These are phyloP conservation scores for Cotesia congregata DNA, from an alignment of 2,888 invertebrate species.

Conservation along the genomic window DNA sequence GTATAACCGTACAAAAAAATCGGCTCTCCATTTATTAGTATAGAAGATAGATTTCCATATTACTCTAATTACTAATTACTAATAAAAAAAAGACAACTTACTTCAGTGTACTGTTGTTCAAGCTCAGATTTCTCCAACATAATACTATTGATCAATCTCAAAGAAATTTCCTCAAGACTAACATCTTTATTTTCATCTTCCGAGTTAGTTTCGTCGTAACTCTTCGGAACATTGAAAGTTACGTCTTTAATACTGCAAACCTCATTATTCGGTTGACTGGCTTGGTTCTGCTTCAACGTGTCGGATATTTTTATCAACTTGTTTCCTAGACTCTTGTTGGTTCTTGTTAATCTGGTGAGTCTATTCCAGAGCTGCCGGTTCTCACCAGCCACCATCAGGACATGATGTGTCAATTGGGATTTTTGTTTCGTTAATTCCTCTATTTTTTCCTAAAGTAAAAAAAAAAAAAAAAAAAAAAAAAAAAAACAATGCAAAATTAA, in stretches of 20 bases:
- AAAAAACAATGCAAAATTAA: too few relatives aligned
- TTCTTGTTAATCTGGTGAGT: slow-evolving; percentile 76
- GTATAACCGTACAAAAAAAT: too few relatives aligned
- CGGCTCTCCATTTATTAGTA: too few relatives aligned
- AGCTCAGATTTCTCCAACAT: slow-evolving; percentile 79
- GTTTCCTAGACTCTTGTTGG: slow-evolving; percentile 73
- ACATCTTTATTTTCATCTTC: slow-evolving; percentile 64
- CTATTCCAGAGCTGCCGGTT: slow-evolving; percentile 86
- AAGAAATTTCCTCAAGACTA: slow-evolving; percentile 84
- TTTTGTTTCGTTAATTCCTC: slow-evolving; percentile 82
- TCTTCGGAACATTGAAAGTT: slow-evolving; percentile 45
- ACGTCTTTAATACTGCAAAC: slow-evolving; percentile 57
- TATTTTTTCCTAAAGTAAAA: slow-evolving; percentile 73
- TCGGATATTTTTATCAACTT: slow-evolving; percentile 73
- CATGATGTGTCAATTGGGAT: slow-evolving; percentile 81
- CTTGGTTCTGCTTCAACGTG: slow-evolving; percentile 70
- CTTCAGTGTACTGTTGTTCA: slow-evolving; percentile 76
- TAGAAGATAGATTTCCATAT: too few relatives aligned
- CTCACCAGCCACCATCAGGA: slow-evolving; percentile 86
- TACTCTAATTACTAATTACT: not conserved
- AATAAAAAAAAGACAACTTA: slow-evolving; percentile 44
- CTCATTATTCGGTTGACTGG: slow-evolving; percentile 55
- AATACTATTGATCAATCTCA: slow-evolving; percentile 79
- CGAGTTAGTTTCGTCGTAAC: slow-evolving; percentile 17
- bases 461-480: slow-evolving; percentile 42